Percentiles rank a stretch among this genome's conserved stretches.
These are phyloP conservation scores for Ictalurus furcatus DNA, from an alignment of 2,113 vertebrate genomes.

Conservation along the genomic window DNA sequence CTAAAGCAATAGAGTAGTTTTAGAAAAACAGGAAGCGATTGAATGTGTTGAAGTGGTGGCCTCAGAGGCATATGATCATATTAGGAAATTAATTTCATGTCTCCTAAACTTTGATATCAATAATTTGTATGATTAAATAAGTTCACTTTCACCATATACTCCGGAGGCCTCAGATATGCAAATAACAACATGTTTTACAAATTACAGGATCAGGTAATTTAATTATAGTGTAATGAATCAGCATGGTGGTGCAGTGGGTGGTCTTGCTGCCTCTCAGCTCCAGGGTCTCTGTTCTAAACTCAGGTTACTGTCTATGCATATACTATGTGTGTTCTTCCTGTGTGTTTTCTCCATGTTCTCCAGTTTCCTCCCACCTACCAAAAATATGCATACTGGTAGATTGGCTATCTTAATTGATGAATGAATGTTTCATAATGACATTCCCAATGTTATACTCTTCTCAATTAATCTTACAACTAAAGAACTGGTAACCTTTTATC, in stretches of 20 bases:
- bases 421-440: not conserved
- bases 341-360: not conserved
- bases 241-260: not conserved
- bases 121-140: not conserved
- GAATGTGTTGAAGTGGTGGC: not conserved
- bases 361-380: not conserved
- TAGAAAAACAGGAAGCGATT: not conserved
- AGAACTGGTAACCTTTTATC: not conserved
- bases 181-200: not conserved
- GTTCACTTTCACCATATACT: not conserved
- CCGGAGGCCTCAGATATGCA: not conserved
- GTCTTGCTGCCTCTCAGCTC: not conserved
- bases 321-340: not conserved
- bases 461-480: not conserved
- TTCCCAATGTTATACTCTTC: not conserved
- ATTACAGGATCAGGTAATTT: not conserved
- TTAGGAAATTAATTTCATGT: not conserved
- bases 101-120: not conserved
- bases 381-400: too few relatives aligned
- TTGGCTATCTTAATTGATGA: not conserved
- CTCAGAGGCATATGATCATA: not conserved
- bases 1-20: not conserved
- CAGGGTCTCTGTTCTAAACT: not conserved
- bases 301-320: not conserved
- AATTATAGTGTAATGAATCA: not conserved